Conservation (phyloP, 2,797 vertebrate species). For the Xenopus petersii region DNA sequence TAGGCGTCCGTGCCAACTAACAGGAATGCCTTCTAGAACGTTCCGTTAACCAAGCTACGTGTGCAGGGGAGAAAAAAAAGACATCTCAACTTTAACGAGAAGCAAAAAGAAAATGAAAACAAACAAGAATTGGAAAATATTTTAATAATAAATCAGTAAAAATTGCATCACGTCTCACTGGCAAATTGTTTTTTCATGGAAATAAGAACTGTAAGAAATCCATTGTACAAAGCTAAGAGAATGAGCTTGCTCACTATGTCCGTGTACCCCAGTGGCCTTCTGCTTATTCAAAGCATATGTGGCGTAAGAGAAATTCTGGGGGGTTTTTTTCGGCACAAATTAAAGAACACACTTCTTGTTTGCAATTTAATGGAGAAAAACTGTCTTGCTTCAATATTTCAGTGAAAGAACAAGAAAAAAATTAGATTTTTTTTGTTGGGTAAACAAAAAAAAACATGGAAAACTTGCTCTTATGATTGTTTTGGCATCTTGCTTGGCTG, state of each 20-base stretch:
- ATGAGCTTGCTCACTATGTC: conserved; percentile 1
- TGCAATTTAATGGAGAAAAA: conserved; percentile 32
- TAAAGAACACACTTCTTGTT: conserved; percentile 16
- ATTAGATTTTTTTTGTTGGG: no score
- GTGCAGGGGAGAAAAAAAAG: background rate
- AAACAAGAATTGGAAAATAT: background rate
- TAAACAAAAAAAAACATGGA: no score
- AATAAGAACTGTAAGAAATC: conserved; percentile 12
- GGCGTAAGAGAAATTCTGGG: conserved; percentile 20
- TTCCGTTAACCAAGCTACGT: conserved; percentile 28
- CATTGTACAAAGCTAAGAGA: conserved; percentile 21
- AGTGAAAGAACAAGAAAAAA: no score
- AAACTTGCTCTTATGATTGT: no score
- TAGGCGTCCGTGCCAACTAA: conserved; percentile 24
- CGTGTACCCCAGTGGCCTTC: conserved; percentile 7
- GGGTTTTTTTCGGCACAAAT: conserved; percentile 22
- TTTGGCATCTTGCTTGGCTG: no score
- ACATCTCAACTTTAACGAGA: background rate
- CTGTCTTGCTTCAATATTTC: background rate
- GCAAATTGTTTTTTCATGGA: conserved; percentile 2
- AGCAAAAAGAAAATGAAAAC: conserved; percentile 21
- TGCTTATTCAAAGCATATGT: conserved; percentile 35
- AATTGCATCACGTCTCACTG: background rate
- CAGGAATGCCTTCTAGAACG: conserved; percentile 15
- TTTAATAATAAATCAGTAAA: background rate